phyloP scores from a whole-genome alignment of 2,888 invertebrate genomes.

The Steromphala cineraria region DNA sequence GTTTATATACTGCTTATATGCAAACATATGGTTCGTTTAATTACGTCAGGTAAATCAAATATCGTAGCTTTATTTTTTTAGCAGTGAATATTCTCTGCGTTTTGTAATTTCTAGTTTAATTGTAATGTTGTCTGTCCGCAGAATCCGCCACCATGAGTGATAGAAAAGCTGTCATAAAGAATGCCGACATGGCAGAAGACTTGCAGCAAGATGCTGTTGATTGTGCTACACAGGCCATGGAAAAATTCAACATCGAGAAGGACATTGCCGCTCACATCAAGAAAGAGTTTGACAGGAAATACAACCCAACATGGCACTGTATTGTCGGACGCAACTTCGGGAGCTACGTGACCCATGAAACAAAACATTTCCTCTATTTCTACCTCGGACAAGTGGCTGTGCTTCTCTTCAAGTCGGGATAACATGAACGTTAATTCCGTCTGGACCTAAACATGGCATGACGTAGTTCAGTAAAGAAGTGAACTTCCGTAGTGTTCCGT shows the following conservation, averaged over 20 bases:
- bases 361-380: constrained; percentile 99
- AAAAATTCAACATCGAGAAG: constrained; percentile 99
- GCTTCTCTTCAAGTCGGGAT: constrained; percentile 98
- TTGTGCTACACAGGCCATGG: constrained; percentile 97
- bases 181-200: constrained; percentile 99
- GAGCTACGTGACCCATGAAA: constrained; percentile 86
- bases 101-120: no score
- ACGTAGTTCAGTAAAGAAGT: no score
- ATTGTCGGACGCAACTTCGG: constrained; percentile 99
- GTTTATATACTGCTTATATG: no score
- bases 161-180: constrained; percentile 97
- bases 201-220: constrained; percentile 99
- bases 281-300: constrained; percentile 99
- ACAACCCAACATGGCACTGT: constrained; percentile 99
- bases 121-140: no score
- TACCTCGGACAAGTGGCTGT: constrained; percentile 99
- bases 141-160: constrained; percentile 51
- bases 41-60: no score
- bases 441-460: no score
- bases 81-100: no score
- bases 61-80: no score
- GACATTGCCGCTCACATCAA: constrained; percentile 99
- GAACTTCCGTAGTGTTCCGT: no score
- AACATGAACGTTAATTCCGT: neutral
- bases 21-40: no score